Evolutionary conservation across 2,113 vertebrate species (phyloP), one percentile per base, ranked within the genome.

Genomic region (Verasper variegatus): DNA sequence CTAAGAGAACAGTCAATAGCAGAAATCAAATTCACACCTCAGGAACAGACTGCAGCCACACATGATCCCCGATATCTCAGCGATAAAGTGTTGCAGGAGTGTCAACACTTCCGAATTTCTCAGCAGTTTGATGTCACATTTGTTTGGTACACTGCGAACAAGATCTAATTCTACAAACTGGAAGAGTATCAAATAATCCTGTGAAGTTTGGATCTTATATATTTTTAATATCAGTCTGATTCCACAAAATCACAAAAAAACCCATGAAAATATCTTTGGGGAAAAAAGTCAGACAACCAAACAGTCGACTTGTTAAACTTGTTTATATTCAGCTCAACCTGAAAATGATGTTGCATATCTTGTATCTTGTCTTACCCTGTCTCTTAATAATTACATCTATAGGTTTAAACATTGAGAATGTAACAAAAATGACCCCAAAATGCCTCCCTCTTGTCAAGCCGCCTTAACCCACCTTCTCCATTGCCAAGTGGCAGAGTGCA

Each of bases 21-120:
- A 59, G 66, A 21, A 76, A 79, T 82, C 31, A 58, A 74, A 80
- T 80, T 76, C 58, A 68, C 79, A 81, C 81, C 75, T 79, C 64
- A 59, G 49, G 51, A 66, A n/a, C 62, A 60, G 71, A 78, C 81
- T 60, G 47, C 59, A 62, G 49, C 72, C 52, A 40, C 58, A 62
- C 64, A 70, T 2, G 56, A 69, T 68, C 42, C 56, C 54, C 26
- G 57, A 14, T 7, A 64, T 54, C 57, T 42, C 17, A 10, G 40
- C 9, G 54, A 31, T 31, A 31, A 31, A 7, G 31, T 31, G 31
- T 7, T 31, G 31, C 31, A 31, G 31, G 31, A 20, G 40, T 63
- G 51, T 71, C 60, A 76, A 80, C 20, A 20, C 66, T 69, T 18
- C 3, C 24, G 10, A 0, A 59, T 71, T 18, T 58, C 65, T 57